Evolutionary conservation across 1,140 invertebrate genomes (phyloP), one percentile per base, ranked within the genome.

Genomic region (Psix sp.): DNA sequence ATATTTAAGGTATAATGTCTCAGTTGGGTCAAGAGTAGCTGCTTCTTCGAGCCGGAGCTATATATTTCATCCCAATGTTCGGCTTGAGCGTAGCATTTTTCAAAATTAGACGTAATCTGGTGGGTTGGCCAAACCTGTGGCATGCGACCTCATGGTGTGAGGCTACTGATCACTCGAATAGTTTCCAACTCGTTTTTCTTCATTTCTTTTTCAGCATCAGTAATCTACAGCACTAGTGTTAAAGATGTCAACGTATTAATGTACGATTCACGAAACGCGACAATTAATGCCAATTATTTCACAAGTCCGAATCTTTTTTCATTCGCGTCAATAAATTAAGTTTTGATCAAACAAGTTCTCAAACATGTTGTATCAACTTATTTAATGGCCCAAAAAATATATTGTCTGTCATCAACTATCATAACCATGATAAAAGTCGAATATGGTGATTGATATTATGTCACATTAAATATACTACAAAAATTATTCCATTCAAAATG

Each of bases 71-170:
- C 17, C n/a, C 3, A 49, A 35, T 33, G 16, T 39, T 56, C n/a
- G 43, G 31, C 13, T 51, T 39, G 38, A 40, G 26, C 59, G 59
- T 40, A 24, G 49, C 43, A 63, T 67, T 76, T 65, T 74, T 68
- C 60, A 57, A 75, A 76, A 75, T 77, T 72, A 62, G 54, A 71
- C 59, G 67, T 76, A 74, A 76, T 78, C 66, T 74, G 74, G 65
- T 67, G 74, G 48, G 63, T 70, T 42, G 66, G 45, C 66, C 48
- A 33, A 33, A 36, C 54, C 51, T 40, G 48, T 63, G 68, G 74
- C 76, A 65, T 70, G 48, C 60, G 67, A 74, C 67, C 62, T 65
- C 67, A 68, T 75, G 51, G 67, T 45, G 72, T 36, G 43, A 63
- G 46, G 65, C 65, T 66, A 57, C 49, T 33, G 63, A 66, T 70